phyloP scores from a whole-genome alignment of 1,140 invertebrate genomes.

The Xylocopa sonorina region DNA sequence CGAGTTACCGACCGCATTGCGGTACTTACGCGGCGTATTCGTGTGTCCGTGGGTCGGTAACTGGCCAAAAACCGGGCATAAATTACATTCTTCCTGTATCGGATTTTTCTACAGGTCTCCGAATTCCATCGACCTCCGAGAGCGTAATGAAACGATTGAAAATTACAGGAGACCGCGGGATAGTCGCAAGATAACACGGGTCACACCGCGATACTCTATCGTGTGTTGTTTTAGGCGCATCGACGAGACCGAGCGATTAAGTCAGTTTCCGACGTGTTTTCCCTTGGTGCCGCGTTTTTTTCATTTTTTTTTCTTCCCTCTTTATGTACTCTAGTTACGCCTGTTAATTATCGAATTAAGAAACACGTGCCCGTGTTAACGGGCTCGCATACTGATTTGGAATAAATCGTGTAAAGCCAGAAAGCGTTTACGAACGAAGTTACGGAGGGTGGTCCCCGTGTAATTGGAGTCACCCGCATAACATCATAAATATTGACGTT shows the following conservation, averaged over 20 bases:
- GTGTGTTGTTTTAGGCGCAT: not conserved
- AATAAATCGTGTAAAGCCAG: not conserved
- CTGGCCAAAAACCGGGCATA: slow-evolving; percentile 19
- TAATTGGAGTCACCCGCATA: slow-evolving; percentile 7
- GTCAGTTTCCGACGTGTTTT: not conserved
- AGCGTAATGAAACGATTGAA: slow-evolving; percentile 9
- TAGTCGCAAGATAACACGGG: not conserved
- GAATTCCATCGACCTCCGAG: not conserved
- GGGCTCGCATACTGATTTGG: not conserved
- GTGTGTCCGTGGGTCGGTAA: slow-evolving; percentile 13
- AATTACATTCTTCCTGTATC: slow-evolving; percentile 39
- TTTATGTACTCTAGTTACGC: not conserved
- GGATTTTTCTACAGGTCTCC: slow-evolving; percentile 27
- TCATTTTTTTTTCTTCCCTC: too few relatives aligned
- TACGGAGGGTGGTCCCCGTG: not conserved
- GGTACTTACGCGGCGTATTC: slow-evolving; percentile 11
- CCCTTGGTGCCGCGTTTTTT: too few relatives aligned
- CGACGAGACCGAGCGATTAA: slow-evolving; percentile 24
- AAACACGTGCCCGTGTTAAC: slow-evolving; percentile 10
- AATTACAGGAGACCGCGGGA: not conserved
- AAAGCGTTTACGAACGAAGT: not conserved
- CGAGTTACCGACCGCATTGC: slow-evolving; percentile 43
- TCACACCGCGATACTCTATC: not conserved
- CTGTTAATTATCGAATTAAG: slow-evolving; percentile 40
- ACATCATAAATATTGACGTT: slow-evolving; percentile 40